These are phyloP conservation scores for Sebastes schlegelii DNA, from an alignment of 2,113 vertebrate species.

Conservation along the genomic window DNA sequence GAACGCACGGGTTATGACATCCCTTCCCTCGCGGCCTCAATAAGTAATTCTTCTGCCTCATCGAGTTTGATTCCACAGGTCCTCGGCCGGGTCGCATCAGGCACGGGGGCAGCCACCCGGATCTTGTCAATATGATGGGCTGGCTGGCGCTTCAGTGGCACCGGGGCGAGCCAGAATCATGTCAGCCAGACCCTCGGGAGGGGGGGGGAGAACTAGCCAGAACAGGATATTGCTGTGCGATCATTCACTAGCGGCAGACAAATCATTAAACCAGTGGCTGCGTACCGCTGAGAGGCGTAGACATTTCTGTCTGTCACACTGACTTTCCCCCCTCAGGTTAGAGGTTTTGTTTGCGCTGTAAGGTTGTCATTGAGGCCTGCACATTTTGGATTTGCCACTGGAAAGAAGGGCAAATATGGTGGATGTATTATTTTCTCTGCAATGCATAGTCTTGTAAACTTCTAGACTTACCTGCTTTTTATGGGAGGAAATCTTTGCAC, in stretches of 20 bases:
- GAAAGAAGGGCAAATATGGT: background rate
- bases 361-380: slow-evolving; percentile 7
- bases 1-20: slow-evolving; percentile 34
- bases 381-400: slow-evolving; percentile 8
- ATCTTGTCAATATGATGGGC: slow-evolving; percentile 69
- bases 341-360: slow-evolving; percentile 27
- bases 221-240: slow-evolving; percentile 78
- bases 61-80: slow-evolving; percentile 65
- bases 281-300: slow-evolving; percentile 42
- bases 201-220: slow-evolving; percentile 51
- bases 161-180: slow-evolving; percentile 64
- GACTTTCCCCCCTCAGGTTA: slow-evolving; percentile 53
- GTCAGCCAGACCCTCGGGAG: slow-evolving; percentile 64
- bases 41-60: slow-evolving; percentile 71
- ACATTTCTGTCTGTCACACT: slow-evolving; percentile 50
- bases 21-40: slow-evolving; percentile 53
- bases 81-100: slow-evolving; percentile 49
- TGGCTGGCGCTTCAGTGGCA: slow-evolving; percentile 36
- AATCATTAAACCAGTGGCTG: slow-evolving; percentile 77
- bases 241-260: slow-evolving; percentile 76
- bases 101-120: slow-evolving; percentile 47
- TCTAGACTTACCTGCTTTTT: slow-evolving; percentile 7
- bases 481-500: background rate
- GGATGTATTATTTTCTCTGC: background rate
- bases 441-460: background rate